phyloP scores from a whole-genome alignment of 2,113 vertebrate genomes.

The Typhlomys cinereus region DNA sequence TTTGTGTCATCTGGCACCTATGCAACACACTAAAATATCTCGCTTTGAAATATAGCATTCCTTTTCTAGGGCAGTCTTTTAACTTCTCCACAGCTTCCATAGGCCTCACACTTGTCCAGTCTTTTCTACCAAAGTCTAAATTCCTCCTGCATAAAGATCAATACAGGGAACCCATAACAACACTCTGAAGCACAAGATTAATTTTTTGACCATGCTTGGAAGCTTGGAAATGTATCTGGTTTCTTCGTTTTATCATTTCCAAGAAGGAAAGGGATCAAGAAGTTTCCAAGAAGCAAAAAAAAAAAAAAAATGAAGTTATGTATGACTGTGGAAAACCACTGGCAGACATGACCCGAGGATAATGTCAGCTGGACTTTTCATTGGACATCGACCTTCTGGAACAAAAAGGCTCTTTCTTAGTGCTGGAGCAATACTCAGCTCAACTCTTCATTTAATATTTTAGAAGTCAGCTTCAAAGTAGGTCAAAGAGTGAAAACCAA shows the following conservation, averaged over 20 bases:
- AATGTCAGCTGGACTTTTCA: not conserved
- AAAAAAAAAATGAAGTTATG: slow-evolving; percentile 15
- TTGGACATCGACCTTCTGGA: not conserved
- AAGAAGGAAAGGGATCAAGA: not conserved
- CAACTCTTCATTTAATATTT: slow-evolving; percentile 71
- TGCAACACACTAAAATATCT: not conserved
- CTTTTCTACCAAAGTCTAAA: not conserved
- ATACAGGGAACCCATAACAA: not conserved
- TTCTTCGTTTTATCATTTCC: slow-evolving; percentile 35
- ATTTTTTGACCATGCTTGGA: not conserved
- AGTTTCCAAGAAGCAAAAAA: too few species aligned
- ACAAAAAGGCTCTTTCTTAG: slow-evolving; percentile 20
- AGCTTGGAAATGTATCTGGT: not conserved
- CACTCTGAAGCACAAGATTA: not conserved
- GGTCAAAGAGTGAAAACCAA: slow-evolving; percentile 76
- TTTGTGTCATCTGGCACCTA: not conserved
- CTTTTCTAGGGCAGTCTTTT: not conserved
- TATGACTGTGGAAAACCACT: not conserved
- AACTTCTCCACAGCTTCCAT: not conserved
- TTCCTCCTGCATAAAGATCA: not conserved
- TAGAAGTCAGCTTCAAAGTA: slow-evolving; percentile 69
- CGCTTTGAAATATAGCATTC: not conserved
- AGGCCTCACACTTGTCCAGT: not conserved
- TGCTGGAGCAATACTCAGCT: slow-evolving; percentile 8
- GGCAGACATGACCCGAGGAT: not conserved